A percentile compares a stretch with the other conserved stretches of the same genome.
Evolutionary conservation across 2,113 vertebrate species (phyloP).

Genomic region (Motacilla tschutschensis): DNA sequence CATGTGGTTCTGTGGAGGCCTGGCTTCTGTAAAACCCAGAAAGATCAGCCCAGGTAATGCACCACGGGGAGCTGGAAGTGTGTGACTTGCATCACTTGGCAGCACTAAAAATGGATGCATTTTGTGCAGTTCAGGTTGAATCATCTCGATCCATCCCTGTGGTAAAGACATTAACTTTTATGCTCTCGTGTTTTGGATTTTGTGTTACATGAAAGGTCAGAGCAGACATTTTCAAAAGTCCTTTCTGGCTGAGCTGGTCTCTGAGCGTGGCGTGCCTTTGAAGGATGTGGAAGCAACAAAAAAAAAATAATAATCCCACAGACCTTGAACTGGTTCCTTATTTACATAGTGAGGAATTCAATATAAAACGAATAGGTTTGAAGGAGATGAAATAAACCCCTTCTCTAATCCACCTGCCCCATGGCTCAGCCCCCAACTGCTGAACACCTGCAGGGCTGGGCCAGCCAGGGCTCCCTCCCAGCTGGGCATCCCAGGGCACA

Average conservation of each 20-base stretch:
- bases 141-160: neutral
- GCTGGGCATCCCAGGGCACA: neutral
- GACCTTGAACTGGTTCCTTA: neutral
- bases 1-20: neutral
- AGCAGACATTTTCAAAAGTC: slow-evolving; percentile 3
- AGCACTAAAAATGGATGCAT: neutral
- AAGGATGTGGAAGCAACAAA: neutral
- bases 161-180: slow-evolving; percentile 14
- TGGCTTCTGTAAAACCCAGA: neutral
- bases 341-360: slow-evolving; percentile 17
- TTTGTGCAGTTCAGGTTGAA: neutral
- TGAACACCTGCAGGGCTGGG: neutral
- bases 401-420: neutral
- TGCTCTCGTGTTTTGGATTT: slow-evolving; percentile 6
- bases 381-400: neutral
- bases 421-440: neutral
- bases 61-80: neutral
- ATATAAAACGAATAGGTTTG: neutral
- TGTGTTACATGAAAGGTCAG: slow-evolving; percentile 14
- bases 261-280: neutral
- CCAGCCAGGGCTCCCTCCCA: neutral
- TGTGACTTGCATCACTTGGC: neutral
- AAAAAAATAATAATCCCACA: neutral
- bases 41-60: neutral
- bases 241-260: neutral